Conservation (phyloP, 2,888 invertebrate genomes). For the Cephonodes hylas region DNA sequence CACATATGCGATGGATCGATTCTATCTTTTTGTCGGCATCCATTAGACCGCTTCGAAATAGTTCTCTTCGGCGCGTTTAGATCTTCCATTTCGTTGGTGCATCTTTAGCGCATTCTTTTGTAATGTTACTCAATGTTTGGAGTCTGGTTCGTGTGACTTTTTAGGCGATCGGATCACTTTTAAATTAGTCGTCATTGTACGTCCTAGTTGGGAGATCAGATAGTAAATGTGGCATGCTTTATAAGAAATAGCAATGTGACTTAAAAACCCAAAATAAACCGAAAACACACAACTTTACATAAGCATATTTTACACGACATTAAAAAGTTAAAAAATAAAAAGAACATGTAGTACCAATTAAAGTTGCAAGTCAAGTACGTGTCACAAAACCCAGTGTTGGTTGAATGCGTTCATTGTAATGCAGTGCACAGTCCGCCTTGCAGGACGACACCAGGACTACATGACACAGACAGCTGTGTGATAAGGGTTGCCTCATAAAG, state of each 20-base stretch:
- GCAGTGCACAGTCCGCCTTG: slow-evolving; percentile 23
- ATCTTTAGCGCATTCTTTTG: no score
- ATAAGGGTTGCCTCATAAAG: no score
- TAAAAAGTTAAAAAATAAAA: neutral
- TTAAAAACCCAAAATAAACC: no score
- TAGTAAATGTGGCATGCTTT: no score
- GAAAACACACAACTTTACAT: no score
- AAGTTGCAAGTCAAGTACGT: neutral
- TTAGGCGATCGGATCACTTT: no score
- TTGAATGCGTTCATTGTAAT: slow-evolving; percentile 50
- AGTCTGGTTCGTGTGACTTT: no score
- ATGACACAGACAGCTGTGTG: neutral
- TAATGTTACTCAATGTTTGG: neutral
- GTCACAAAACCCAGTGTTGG: neutral
- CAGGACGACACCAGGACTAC: neutral
- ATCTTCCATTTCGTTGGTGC: neutral
- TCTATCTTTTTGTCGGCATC: slow-evolving; percentile 1
- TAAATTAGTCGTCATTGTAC: no score
- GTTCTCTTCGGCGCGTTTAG: neutral
- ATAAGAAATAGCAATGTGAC: no score
- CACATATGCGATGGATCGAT: neutral
- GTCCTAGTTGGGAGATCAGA: no score
- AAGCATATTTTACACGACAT: no score
- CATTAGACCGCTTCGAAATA: neutral
- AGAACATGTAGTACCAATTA: neutral